Percentiles rank a stretch among this genome's conserved stretches.
Evolutionary conservation across 2,797 vertebrate species (phyloP).

Genomic region (Notamacropus eugenii): DNA sequence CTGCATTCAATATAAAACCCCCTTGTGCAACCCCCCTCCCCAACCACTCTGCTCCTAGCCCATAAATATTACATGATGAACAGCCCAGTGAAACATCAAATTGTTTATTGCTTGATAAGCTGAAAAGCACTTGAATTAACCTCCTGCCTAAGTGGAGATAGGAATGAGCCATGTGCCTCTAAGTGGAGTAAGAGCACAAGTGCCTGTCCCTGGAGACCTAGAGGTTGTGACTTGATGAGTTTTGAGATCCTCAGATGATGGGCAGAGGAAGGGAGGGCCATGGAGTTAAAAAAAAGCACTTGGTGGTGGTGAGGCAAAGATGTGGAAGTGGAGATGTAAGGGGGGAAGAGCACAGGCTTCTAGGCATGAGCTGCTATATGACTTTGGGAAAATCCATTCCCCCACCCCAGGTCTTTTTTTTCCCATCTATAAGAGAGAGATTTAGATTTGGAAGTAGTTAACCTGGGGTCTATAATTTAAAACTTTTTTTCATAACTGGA

Average conservation of each 20-base stretch:
- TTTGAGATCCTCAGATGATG: background rate
- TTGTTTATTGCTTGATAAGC: constrained; percentile 74
- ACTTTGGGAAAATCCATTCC: background rate
- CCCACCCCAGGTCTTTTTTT: background rate
- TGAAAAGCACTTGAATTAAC: constrained; percentile 78
- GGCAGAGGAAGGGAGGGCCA: background rate
- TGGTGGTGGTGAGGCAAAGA: background rate
- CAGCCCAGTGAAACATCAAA: constrained; percentile 10
- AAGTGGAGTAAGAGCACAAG: background rate
- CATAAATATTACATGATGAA: constrained; percentile 59
- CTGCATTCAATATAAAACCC: background rate
- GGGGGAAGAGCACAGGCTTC: background rate
- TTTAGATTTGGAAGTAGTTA: background rate
- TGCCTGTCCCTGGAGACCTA: constrained; percentile 35
- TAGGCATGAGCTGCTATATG: background rate
- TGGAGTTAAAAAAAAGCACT: background rate
- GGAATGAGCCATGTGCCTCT: constrained; percentile 53
- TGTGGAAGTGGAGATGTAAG: background rate
- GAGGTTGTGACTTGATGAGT: background rate
- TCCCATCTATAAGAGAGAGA: background rate
- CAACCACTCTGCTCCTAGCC: constrained; percentile 3
- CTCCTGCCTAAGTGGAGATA: constrained; percentile 66
- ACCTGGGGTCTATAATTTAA: background rate
- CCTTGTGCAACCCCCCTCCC: constrained; percentile 44
- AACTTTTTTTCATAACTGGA: background rate